Evolutionary conservation across 2,888 invertebrate species (phyloP).

Genomic region (Fragum whitleyi): DNA sequence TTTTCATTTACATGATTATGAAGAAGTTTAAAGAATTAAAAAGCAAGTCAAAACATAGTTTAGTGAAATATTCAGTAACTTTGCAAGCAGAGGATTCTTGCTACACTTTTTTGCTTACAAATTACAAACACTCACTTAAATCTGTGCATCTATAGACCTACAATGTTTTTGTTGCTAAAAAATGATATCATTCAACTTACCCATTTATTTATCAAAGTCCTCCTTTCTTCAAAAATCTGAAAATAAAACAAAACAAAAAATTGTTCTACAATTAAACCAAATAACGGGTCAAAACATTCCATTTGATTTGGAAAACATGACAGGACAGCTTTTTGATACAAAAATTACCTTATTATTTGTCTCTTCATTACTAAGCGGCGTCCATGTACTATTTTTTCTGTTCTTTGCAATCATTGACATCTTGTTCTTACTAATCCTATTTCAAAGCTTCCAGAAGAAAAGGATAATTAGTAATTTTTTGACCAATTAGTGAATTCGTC

Average conservation of each 20-base stretch:
- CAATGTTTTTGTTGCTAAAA: no score
- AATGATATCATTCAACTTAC: no score
- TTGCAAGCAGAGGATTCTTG: no score
- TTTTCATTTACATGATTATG: no score
- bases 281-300: no score
- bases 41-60: no score
- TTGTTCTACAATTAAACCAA: no score
- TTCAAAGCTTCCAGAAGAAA: background rate
- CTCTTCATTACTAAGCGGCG: constrained; percentile 82
- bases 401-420: constrained; percentile 83
- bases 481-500: background rate
- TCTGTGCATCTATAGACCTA: no score
- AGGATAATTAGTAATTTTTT: background rate
- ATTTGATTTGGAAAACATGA: constrained; percentile 36
- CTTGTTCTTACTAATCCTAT: constrained; percentile 5
- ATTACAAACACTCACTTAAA: no score
- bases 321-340: constrained; percentile 54
- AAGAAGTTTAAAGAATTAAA: no score
- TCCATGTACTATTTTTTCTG: constrained; percentile 83
- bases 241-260: constrained; percentile 38
- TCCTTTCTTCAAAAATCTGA: constrained; percentile 84
- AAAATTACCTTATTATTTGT: constrained; percentile 81
- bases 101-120: no score
- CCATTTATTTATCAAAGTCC: constrained; percentile 83
- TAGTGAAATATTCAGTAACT: no score